Conservation (phyloP, 2,113 vertebrate species). For the Sinosuthora webbiana region DNA sequence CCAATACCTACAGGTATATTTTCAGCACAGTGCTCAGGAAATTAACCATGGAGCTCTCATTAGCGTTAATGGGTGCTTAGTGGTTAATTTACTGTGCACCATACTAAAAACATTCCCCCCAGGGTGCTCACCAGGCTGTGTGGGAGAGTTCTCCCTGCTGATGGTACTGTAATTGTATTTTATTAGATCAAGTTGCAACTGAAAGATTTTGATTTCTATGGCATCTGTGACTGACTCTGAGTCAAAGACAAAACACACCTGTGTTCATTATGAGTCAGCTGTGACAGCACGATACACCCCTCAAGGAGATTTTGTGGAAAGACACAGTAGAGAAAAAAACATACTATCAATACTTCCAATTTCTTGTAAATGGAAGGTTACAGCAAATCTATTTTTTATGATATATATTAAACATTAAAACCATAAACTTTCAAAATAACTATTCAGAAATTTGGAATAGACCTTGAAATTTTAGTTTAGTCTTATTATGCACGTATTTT, state of each 20-base stretch:
- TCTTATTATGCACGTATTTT: not conserved
- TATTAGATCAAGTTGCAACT: slow-evolving; percentile 30
- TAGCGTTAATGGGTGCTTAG: slow-evolving; percentile 60
- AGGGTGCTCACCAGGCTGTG: slow-evolving; percentile 22
- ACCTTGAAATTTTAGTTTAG: not conserved
- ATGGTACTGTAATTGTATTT: slow-evolving; percentile 22
- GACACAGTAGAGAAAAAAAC: not conserved
- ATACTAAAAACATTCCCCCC: slow-evolving; percentile 20
- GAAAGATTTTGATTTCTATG: slow-evolving; percentile 8
- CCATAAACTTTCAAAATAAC: not conserved
- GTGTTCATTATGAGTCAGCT: not conserved
- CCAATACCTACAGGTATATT: slow-evolving; percentile 39
- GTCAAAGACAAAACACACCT: not conserved
- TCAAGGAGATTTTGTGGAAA: not conserved
- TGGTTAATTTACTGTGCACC: slow-evolving; percentile 51
- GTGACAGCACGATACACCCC: not conserved
- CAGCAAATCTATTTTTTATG: not conserved
- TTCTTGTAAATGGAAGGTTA: not conserved
- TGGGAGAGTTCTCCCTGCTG: slow-evolving; percentile 20
- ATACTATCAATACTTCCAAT: not conserved
- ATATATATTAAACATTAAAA: not conserved
- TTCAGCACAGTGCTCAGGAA: slow-evolving; percentile 57
- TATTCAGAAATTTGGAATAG: not conserved
- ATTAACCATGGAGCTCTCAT: slow-evolving; percentile 63
- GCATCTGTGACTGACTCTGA: not conserved